Evolutionary conservation across 2,888 invertebrate genomes (phyloP).

Genomic region (Drosophila acutilabella): DNA sequence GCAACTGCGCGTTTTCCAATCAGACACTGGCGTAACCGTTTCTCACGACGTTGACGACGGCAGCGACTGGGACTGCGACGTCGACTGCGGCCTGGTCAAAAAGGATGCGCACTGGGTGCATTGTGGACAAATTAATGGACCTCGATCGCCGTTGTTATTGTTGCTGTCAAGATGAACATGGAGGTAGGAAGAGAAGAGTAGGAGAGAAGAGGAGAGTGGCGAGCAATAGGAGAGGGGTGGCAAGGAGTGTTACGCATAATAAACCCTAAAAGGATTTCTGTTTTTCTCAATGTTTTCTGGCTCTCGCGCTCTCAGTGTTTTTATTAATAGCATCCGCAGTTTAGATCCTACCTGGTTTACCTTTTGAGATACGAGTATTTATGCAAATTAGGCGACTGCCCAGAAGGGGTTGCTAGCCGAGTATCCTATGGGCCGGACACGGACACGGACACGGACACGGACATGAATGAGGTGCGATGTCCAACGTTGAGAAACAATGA

Average conservation of each 20-base stretch:
- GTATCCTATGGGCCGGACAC: constrained; percentile 59
- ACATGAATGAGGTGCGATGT: constrained; percentile 83
- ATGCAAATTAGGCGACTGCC: constrained; percentile 55
- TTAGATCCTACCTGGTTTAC: constrained; percentile 35
- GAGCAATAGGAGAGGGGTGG: constrained; percentile 7
- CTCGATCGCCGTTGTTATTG: constrained; percentile 43
- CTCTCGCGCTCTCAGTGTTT: constrained; percentile 20
- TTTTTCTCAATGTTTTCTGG: constrained; percentile 27
- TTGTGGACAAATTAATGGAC: constrained; percentile 73
- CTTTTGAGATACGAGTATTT: constrained; percentile 34
- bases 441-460: constrained; percentile 54
- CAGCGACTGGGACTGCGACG: constrained; percentile 14
- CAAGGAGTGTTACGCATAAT: constrained; percentile 19
- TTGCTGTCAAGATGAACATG: constrained; percentile 43
- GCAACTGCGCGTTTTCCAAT: constrained; percentile 41
- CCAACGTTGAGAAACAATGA: constrained; percentile 83
- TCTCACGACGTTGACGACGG: constrained; percentile 24
- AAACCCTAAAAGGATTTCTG: constrained; percentile 45
- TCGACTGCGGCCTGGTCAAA: constrained; percentile 38
- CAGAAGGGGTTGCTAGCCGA: constrained; percentile 59
- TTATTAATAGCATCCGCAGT: constrained; percentile 63
- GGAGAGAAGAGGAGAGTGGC: background rate
- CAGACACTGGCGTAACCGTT: constrained; percentile 31
- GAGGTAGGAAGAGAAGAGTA: background rate
- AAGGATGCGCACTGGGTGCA: constrained; percentile 61